Percentiles rank a stretch among this genome's conserved stretches.
phyloP scores from a whole-genome alignment of 2,888 invertebrate genomes.

The Lysandra coridon region DNA sequence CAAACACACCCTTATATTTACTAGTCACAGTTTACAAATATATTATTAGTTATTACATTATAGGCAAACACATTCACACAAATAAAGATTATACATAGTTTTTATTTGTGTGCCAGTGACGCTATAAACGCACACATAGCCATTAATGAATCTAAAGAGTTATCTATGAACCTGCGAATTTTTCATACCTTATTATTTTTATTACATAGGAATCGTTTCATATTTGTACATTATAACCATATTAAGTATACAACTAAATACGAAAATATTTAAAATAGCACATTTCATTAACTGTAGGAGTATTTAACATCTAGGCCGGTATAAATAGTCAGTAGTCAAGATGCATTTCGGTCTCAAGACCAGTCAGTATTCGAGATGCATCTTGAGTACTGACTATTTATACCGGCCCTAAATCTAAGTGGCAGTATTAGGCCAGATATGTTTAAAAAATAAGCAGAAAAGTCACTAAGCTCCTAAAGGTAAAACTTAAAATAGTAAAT shows the following conservation, averaged over 20 bases:
- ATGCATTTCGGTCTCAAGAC: too few relatives aligned
- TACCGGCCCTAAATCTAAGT: not conserved
- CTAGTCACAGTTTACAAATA: not conserved
- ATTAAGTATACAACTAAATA: not conserved
- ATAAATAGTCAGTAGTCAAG: too few relatives aligned
- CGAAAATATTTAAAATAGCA: not conserved
- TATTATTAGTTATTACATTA: too few relatives aligned
- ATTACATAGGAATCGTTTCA: not conserved
- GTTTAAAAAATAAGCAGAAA: not conserved
- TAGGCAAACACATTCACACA: too few relatives aligned
- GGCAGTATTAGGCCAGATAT: slow-evolving; percentile 12
- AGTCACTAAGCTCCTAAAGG: not conserved
- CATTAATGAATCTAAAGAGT: too few relatives aligned
- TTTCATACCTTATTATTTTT: too few relatives aligned
- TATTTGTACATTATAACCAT: not conserved
- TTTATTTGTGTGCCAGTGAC: too few relatives aligned
- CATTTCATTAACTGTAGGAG: not conserved
- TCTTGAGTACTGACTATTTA: too few relatives aligned
- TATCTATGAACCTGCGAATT: too few relatives aligned
- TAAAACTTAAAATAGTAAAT: not conserved
- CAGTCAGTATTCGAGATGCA: too few relatives aligned
- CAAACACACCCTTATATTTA: not conserved
- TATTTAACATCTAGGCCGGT: not conserved
- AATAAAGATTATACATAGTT: too few relatives aligned
- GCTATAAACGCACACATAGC: too few relatives aligned